These are phyloP conservation scores for Muscicapa adusta DNA, from an alignment of 2,113 vertebrate genomes.

Conservation along the genomic window DNA sequence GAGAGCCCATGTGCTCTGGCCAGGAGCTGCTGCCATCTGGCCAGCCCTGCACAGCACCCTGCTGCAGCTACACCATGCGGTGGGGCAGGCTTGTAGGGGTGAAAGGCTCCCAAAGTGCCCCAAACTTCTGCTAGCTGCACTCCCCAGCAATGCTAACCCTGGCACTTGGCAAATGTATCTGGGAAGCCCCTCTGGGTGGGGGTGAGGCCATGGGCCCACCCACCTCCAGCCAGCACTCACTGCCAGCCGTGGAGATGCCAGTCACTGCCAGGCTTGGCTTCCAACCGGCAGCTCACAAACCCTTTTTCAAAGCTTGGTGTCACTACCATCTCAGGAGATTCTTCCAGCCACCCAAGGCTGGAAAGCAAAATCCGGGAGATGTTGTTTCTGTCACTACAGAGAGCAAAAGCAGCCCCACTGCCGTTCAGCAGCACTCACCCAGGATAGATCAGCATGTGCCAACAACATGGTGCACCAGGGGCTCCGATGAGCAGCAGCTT, in stretches of 20 bases:
- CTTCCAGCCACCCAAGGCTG: not conserved
- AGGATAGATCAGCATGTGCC: not conserved
- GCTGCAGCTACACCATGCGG: not conserved
- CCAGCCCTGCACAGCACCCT: not conserved
- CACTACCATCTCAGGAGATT: not conserved
- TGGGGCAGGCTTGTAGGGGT: not conserved
- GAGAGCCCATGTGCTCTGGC: not conserved
- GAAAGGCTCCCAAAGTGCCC: not conserved
- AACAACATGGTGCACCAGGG: not conserved
- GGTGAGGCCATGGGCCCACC: not conserved
- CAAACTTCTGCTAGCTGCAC: not conserved
- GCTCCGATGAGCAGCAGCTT: rapidly evolving
- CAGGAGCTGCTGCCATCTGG: rapidly evolving
- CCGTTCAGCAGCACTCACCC: not conserved
- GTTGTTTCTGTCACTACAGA: not conserved
- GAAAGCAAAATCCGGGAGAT: not conserved
- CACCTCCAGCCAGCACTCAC: rapidly evolving
- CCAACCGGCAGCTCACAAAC: not conserved
- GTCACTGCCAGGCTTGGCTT: not conserved
- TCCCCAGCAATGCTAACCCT: not conserved
- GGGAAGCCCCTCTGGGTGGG: not conserved
- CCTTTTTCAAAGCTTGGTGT: not conserved
- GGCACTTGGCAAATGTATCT: rapidly evolving
- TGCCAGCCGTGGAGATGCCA: not conserved
- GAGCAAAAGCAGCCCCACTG: not conserved